Evolutionary conservation across 92 coral and sea anemone genomes (phyloP).

Genomic region (Zoanthus sansibaricus): DNA sequence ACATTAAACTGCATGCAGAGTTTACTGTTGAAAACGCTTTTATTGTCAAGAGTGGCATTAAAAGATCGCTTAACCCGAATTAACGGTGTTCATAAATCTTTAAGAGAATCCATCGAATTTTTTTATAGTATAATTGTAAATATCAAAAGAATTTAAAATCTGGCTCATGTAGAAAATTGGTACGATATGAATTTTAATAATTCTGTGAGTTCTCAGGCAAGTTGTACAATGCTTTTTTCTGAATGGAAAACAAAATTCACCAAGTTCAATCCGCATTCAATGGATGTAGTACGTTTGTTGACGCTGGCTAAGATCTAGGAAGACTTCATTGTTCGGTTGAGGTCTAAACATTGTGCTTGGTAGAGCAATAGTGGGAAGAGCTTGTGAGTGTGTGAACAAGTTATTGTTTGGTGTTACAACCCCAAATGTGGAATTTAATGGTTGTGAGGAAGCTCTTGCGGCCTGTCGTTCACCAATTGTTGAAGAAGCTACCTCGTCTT

Average conservation of each 20-base stretch:
- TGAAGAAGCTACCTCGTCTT: slow-evolving; percentile 54
- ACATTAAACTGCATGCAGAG: too few relatives aligned
- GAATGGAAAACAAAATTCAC: not conserved
- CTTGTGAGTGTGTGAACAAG: slow-evolving; percentile 33
- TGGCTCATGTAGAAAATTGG: not conserved
- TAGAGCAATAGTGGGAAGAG: slow-evolving; percentile 30
- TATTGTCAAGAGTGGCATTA: not conserved
- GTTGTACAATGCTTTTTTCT: not conserved
- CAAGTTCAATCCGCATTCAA: not conserved
- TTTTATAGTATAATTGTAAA: not conserved
- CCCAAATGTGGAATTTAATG: slow-evolving; percentile 14
- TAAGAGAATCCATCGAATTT: not conserved
- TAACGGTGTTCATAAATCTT: not conserved
- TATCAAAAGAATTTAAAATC: not conserved
- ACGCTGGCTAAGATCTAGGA: slow-evolving; percentile 21
- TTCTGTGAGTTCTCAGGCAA: not conserved
- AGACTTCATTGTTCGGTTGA: slow-evolving; percentile 22
- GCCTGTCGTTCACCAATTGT: slow-evolving; percentile 44
- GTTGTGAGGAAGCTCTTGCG: not conserved
- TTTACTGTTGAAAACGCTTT: too few relatives aligned
- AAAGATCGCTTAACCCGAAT: not conserved
- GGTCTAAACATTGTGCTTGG: slow-evolving; percentile 44
- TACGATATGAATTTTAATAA: not conserved
- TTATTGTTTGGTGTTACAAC: not conserved
- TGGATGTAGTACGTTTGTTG: slow-evolving; percentile 38